A percentile compares a stretch with the other conserved stretches of the same genome.
phyloP scores from a whole-genome alignment of 2,113 vertebrate species.

The Pituophis catenifer region DNA sequence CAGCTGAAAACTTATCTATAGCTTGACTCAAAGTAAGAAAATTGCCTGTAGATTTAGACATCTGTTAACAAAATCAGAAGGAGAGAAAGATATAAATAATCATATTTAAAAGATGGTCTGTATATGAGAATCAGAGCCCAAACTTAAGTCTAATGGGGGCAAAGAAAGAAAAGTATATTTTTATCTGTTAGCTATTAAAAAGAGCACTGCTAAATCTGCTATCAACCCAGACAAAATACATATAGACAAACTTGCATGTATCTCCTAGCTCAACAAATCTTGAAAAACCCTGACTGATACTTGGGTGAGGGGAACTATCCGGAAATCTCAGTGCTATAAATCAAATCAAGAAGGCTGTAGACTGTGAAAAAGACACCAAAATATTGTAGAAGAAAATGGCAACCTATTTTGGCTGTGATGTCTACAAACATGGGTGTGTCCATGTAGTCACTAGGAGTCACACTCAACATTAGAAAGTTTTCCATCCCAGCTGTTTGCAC shows the following conservation, averaged over 20 bases:
- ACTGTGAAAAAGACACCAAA: neutral
- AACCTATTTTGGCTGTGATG: neutral
- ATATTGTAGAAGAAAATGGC: neutral
- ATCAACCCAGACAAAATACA: neutral
- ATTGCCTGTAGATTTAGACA: slow-evolving; percentile 99
- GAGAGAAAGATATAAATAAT: neutral
- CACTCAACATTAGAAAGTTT: neutral
- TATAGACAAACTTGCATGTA: neutral
- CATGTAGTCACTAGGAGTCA: neutral
- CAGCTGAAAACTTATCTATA: slow-evolving; percentile 93
- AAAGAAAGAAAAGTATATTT: neutral
- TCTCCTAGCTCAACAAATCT: neutral
- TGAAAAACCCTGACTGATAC: neutral
- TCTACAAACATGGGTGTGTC: neutral
- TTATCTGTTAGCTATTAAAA: neutral
- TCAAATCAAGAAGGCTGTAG: neutral
- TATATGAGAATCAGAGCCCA: neutral
- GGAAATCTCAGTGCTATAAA: neutral
- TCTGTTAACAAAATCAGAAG: slow-evolving; percentile 69
- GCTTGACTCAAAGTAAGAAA: slow-evolving; percentile 90
- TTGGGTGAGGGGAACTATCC: neutral
- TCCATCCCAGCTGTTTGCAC: neutral
- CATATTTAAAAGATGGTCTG: neutral
- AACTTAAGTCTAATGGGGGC: neutral
- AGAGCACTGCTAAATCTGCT: neutral